Evolutionary conservation across 2,113 vertebrate species (phyloP).

Genomic region (Astur gentilis): DNA sequence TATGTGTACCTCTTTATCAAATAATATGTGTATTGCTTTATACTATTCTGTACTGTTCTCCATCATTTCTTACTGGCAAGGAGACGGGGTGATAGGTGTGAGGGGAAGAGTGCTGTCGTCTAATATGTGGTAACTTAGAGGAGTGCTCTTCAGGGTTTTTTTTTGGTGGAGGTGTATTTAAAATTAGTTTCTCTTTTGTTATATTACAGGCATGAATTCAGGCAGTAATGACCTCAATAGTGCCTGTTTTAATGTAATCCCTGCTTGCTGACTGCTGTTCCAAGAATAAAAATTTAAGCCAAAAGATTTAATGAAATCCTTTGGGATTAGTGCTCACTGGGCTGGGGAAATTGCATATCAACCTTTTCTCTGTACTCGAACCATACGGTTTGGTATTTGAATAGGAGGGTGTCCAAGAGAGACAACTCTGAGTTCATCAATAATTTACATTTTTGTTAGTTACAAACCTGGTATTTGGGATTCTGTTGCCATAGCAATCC

Average conservation of each 20-base stretch:
- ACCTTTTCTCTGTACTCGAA: conserved; percentile 38
- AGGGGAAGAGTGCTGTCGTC: background rate
- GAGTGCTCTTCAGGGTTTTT: background rate
- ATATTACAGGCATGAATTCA: conserved; percentile 34
- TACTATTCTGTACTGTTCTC: background rate
- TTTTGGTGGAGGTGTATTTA: background rate
- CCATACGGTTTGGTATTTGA: conserved; percentile 36
- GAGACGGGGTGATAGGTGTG: background rate
- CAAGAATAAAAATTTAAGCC: conserved; percentile 73
- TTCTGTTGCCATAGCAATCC: conserved; percentile 64
- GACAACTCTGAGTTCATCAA: conserved; percentile 51
- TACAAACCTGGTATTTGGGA: conserved; percentile 54
- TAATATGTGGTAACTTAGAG: background rate
- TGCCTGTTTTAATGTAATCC: conserved; percentile 61
- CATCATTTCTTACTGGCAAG: background rate
- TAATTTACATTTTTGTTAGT: conserved; percentile 70
- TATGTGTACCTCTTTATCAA: background rate
- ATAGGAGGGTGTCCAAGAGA: conserved; percentile 47
- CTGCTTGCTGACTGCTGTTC: conserved; percentile 60
- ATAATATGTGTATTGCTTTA: background rate
- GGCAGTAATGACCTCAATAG: conserved; percentile 59
- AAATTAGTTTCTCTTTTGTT: conserved; percentile 40
- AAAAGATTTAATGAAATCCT: conserved; percentile 71
- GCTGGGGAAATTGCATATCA: conserved; percentile 57
- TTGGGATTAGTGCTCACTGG: conserved; percentile 64